Base-by-base conservation (phyloP, 1,140 invertebrate species). In the Spodoptera frugiperda region DNA sequence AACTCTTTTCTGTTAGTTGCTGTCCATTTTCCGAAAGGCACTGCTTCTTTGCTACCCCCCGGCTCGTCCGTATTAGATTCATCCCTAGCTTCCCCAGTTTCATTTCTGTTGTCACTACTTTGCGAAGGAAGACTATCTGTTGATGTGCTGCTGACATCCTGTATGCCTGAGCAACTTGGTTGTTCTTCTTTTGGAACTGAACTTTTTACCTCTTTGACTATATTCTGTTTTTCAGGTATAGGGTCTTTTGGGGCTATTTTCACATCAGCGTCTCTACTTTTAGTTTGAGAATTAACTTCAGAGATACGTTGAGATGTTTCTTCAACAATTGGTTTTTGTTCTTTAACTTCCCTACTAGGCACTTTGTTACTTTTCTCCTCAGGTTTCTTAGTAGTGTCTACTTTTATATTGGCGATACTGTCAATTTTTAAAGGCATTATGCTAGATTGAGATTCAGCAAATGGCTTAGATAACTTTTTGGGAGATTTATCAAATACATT, bases 11-110 rank as follows among this genome's bases (percentile, higher is more conserved):
- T 88, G 65, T 94, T 91, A 5, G 85, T 91, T 77, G 91, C 90
- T 44, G 92, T 94, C 92, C 92, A 94, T 81, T 90, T 89, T 11
- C 92, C 92, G 84, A 94, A 94, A 30, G 92, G 92, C 55, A 94
- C 91, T 67, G 87, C 84, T 87, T 57, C 82, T 87, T 49, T 59
- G 14, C 39, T 79, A 82, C 59, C 59, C 9, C 59, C 59, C 30
- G 85, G 77, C 67, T 80, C 74, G 25, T 59, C 77, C 14, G 71
- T 11, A 82, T 84, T 87, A 25, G 59, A n/a, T 11, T 73, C 53
- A 71, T 84, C 85, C 25, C 77, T 81, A 76, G 79, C 79, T 25
- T 74, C 30, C 76, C 80, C 82, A 19, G 65, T 30, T 71, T 82
- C 78, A 54, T 33, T 75, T 77, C 65, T 68, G 49, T 55, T 76